These are phyloP conservation scores for Himantopus leucocephalus DNA, from an alignment of 2,113 vertebrate genomes.

Conservation along the genomic window DNA sequence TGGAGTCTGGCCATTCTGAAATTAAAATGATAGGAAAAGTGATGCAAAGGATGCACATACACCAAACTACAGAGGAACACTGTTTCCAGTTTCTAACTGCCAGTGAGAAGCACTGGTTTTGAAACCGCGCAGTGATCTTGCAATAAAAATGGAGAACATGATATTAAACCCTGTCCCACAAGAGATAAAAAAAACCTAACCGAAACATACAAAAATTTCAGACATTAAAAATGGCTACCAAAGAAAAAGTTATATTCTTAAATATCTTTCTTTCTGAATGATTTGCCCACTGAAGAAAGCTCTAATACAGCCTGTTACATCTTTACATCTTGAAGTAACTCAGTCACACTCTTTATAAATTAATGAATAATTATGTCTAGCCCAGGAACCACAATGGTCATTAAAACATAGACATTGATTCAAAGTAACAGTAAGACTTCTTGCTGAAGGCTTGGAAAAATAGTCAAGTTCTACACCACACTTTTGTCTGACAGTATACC, in stretches of 20 bases:
- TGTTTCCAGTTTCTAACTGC: not conserved
- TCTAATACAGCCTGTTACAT: not conserved
- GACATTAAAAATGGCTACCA: not conserved
- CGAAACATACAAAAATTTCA: not conserved
- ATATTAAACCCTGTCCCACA: not conserved
- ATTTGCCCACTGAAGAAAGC: not conserved
- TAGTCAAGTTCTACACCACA: not conserved
- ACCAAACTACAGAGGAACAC: not conserved
- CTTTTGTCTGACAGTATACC: not conserved
- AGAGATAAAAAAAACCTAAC: not conserved
- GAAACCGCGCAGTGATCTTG: not conserved
- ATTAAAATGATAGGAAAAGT: not conserved
- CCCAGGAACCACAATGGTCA: not conserved
- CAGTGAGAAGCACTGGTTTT: not conserved
- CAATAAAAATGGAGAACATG: not conserved
- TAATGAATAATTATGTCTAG: not conserved
- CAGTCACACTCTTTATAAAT: not conserved
- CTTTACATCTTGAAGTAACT: not conserved
- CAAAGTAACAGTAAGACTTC: not conserved
- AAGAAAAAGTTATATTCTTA: not conserved
- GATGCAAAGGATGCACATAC: not conserved
- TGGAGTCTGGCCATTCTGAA: constrained; percentile 92
- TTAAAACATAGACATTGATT: not conserved
- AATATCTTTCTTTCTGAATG: not conserved
- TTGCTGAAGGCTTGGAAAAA: not conserved